Conservation (phyloP, 2,888 invertebrate species). For the Lochmaea capreae region DNA sequence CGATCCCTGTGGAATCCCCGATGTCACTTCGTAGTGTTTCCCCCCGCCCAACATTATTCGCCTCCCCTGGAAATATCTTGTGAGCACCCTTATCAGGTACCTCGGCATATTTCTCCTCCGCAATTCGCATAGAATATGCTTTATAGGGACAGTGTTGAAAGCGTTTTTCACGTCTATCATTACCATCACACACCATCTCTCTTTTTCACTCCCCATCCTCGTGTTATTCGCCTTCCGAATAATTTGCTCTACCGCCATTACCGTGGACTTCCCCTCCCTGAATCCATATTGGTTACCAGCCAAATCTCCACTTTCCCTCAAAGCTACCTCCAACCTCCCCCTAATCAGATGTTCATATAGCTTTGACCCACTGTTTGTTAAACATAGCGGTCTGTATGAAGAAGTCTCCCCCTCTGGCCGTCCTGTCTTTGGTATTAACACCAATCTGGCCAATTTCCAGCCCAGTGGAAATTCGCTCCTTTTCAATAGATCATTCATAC, state of each 20-base stretch:
- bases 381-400: slow-evolving; percentile 31
- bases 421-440: slow-evolving; percentile 24
- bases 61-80: not conserved
- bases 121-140: not conserved
- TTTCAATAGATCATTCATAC: slow-evolving; percentile 8
- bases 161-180: slow-evolving; percentile 30
- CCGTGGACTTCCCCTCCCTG: slow-evolving; percentile 18
- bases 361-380: slow-evolving; percentile 6
- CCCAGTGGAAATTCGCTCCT: not conserved
- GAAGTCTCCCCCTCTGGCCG: slow-evolving; percentile 2
- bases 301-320: slow-evolving; percentile 15
- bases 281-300: slow-evolving; percentile 26
- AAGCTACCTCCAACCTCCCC: slow-evolving; percentile 21
- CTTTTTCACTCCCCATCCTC: not conserved
- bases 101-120: not conserved
- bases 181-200: slow-evolving; percentile 19
- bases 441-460: slow-evolving; percentile 20
- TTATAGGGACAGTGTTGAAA: slow-evolving; percentile 25
- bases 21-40: not conserved
- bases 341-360: slow-evolving; percentile 20
- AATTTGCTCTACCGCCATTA: slow-evolving; percentile 22
- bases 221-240: not conserved
- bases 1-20: no score
- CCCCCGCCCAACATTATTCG: not conserved
- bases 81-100: not conserved